Percentiles rank a stretch among this genome's conserved stretches.
These are phyloP conservation scores for Diarsia mendica DNA, from an alignment of 2,888 invertebrate species.

Conservation along the genomic window DNA sequence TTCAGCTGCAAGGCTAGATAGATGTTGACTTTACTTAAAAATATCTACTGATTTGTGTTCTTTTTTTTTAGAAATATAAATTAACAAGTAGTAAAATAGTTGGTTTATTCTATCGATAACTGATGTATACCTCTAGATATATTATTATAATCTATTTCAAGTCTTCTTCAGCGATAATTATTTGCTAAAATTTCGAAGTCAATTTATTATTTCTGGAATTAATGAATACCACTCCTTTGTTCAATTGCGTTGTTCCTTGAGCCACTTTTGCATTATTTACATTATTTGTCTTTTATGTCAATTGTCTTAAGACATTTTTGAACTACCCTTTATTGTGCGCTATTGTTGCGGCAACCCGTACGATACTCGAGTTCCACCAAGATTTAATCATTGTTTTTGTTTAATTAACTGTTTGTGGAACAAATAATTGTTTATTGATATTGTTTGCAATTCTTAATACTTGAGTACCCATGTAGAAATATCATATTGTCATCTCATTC, in stretches of 20 bases:
- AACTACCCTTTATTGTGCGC: slow-evolving; percentile 16
- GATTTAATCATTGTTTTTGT: slow-evolving; percentile 16
- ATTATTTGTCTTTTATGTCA: slow-evolving; percentile 14
- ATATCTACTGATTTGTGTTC: not conserved
- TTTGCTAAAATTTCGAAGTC: not conserved
- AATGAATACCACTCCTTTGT: not conserved
- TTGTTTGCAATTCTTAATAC: not conserved
- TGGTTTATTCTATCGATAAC: not conserved
- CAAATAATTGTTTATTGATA: not conserved
- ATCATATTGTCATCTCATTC: not conserved
- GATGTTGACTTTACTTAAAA: no score
- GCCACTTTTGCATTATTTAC: slow-evolving; percentile 12
- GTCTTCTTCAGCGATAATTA: not conserved
- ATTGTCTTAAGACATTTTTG: slow-evolving; percentile 24
- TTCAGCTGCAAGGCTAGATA: no score
- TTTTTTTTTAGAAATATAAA: no score
- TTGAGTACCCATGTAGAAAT: not conserved
- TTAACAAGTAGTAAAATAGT: not conserved
- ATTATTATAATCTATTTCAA: not conserved
- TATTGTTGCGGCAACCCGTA: slow-evolving; percentile 14
- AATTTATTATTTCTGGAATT: slow-evolving; percentile 1
- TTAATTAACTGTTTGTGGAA: slow-evolving; percentile 25
- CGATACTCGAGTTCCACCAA: slow-evolving; percentile 10
- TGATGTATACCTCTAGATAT: not conserved
- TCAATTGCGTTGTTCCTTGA: slow-evolving; percentile 10